phyloP scores from a whole-genome alignment of 2,888 invertebrate genomes.

The Dermolepida albohirtum region DNA sequence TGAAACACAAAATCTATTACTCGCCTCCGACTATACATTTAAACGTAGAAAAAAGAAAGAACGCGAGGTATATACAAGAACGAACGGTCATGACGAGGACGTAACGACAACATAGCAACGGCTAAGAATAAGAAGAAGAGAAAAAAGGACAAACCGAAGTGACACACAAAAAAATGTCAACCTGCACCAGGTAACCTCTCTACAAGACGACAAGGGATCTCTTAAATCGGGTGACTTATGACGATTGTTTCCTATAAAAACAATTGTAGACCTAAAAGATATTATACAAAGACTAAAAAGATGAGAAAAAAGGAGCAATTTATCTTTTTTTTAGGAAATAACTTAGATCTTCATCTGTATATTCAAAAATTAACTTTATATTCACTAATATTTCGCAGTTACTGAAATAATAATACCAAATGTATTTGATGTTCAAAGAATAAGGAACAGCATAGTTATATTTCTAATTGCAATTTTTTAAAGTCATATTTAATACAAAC shows the following conservation, averaged over 20 bases:
- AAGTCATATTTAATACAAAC: no score
- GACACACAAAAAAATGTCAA: conserved; percentile 60
- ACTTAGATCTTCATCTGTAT: no score
- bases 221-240: conserved; percentile 61
- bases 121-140: conserved; percentile 38
- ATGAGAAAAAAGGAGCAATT: no score
- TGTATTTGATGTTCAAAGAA: no score
- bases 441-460: no score
- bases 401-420: no score
- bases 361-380: no score
- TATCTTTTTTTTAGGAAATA: no score
- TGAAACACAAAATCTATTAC: conserved; percentile 63
- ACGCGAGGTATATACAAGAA: background rate
- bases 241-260: conserved; percentile 56
- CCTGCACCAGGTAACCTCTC: conserved; percentile 56
- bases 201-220: conserved; percentile 52
- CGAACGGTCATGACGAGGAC: background rate
- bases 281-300: no score
- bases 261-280: conserved; percentile 43
- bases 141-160: conserved; percentile 50
- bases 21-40: conserved; percentile 61
- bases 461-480: no score
- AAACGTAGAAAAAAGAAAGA: conserved; percentile 18
- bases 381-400: no score
- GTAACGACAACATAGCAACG: conserved; percentile 42